These are phyloP conservation scores for Pseudolaguvia tuberculata DNA, from an alignment of 2,113 vertebrate genomes.

Conservation along the genomic window DNA sequence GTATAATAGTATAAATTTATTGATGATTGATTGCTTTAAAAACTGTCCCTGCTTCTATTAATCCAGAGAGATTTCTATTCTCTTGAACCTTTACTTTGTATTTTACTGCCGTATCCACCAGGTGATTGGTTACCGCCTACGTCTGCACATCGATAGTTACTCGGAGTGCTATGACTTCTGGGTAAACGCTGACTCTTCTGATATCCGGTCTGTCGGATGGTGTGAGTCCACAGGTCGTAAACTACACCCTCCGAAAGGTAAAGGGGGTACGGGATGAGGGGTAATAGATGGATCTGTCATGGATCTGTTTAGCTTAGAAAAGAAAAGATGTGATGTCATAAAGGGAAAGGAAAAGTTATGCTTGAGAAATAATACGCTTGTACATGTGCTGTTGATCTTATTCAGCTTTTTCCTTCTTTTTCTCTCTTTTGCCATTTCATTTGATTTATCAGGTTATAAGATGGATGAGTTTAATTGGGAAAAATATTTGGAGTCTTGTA, in stretches of 20 bases:
- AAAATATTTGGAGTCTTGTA: conserved; percentile 60
- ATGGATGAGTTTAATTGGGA: conserved; percentile 66
- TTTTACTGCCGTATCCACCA: conserved; percentile 42
- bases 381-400: background rate
- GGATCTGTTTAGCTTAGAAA: background rate
- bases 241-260: conserved; percentile 73
- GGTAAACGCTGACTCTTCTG: conserved; percentile 67
- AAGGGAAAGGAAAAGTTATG: background rate
- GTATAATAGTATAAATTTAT: background rate
- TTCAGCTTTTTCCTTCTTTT: background rate
- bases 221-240: conserved; percentile 62
- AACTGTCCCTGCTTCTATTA: background rate
- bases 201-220: conserved; percentile 66
- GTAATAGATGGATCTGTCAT: background rate
- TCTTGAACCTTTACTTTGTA: background rate
- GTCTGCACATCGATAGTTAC: conserved; percentile 70
- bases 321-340: background rate
- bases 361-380: background rate
- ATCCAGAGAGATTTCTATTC: background rate
- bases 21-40: background rate
- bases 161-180: conserved; percentile 76
- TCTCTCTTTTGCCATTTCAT: background rate
- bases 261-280: conserved; percentile 2
- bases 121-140: conserved; percentile 69
- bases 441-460: conserved; percentile 58